These are phyloP conservation scores for Drosophila littoralis DNA, from an alignment of 1,140 invertebrate species.

Conservation along the genomic window DNA sequence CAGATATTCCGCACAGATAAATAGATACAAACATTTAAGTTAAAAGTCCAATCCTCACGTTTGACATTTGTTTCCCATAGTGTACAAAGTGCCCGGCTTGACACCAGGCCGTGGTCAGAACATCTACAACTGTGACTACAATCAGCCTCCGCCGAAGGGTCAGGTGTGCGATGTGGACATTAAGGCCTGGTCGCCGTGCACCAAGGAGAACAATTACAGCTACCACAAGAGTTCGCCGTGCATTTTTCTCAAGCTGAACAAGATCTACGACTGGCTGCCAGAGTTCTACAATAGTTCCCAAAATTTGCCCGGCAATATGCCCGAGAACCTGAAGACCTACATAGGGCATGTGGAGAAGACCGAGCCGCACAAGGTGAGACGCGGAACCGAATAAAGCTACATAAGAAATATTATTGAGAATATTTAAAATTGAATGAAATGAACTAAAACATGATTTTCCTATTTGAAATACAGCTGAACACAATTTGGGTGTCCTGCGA, in stretches of 20 bases:
- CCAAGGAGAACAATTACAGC: slow-evolving; percentile 89
- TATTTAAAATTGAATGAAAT: background rate
- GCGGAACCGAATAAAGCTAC: background rate
- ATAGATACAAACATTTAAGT: no score
- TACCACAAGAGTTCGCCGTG: slow-evolving; percentile 92
- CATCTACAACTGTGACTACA: slow-evolving; percentile 88
- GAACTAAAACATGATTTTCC: background rate
- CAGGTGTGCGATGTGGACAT: slow-evolving; percentile 91
- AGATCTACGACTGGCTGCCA: slow-evolving; percentile 91
- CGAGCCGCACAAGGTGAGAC: slow-evolving; percentile 61
- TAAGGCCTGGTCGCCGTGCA: slow-evolving; percentile 87
- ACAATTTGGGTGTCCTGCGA: slow-evolving; percentile 95
- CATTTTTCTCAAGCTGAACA: slow-evolving; percentile 92
- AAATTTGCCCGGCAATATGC: slow-evolving; percentile 88
- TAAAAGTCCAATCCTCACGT: no score
- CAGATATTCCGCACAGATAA: no score
- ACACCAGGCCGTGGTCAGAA: slow-evolving; percentile 88
- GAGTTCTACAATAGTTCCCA: slow-evolving; percentile 88
- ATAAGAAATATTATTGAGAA: background rate
- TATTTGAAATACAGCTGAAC: slow-evolving; percentile 86
- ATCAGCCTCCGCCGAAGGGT: slow-evolving; percentile 86
- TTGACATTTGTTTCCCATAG: slow-evolving; percentile 78
- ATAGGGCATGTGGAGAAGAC: slow-evolving; percentile 68
- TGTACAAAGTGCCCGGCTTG: slow-evolving; percentile 88
- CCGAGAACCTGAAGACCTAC: slow-evolving; percentile 86